Conservation (phyloP, 2,797 vertebrate genomes). For the Notoglanidium macrostoma region DNA sequence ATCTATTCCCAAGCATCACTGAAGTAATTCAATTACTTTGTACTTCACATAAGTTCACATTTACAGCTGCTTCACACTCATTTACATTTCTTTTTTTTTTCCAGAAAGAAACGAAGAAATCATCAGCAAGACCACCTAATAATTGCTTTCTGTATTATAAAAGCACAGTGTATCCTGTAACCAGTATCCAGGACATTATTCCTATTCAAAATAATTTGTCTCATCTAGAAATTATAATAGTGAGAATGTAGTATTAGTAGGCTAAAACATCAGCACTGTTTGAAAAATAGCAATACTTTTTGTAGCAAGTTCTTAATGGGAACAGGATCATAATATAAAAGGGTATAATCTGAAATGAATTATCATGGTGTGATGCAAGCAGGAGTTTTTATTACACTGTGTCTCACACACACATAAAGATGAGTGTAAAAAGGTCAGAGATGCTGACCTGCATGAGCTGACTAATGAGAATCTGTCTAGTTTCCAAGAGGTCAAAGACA, state of each 20-base stretch:
- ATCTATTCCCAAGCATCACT: neutral
- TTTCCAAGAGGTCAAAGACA: conserved; percentile 44
- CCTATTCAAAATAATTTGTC: neutral
- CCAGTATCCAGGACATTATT: too few species aligned
- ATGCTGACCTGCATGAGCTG: conserved; percentile 27
- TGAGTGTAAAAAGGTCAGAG: conserved; percentile 35
- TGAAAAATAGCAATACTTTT: neutral
- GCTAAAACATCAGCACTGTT: neutral
- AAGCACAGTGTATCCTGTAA: neutral
- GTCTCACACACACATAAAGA: conserved; percentile 43
- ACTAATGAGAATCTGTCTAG: conserved; percentile 46
- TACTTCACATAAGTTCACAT: too few species aligned
- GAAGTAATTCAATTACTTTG: neutral
- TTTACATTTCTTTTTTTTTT: neutral
- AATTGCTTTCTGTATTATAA: neutral
- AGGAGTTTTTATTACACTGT: conserved; percentile 23
- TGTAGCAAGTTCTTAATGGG: neutral
- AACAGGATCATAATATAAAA: neutral
- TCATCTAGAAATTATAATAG: neutral
- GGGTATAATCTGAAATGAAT: neutral
- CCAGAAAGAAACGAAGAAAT: neutral
- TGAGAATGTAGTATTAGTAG: neutral
- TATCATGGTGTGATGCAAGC: conserved; percentile 14
- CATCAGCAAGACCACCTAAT: neutral
- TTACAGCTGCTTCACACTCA: too few species aligned